Conservation (phyloP, 2,113 vertebrate species). For the Paramormyrops kingsleyae region DNA sequence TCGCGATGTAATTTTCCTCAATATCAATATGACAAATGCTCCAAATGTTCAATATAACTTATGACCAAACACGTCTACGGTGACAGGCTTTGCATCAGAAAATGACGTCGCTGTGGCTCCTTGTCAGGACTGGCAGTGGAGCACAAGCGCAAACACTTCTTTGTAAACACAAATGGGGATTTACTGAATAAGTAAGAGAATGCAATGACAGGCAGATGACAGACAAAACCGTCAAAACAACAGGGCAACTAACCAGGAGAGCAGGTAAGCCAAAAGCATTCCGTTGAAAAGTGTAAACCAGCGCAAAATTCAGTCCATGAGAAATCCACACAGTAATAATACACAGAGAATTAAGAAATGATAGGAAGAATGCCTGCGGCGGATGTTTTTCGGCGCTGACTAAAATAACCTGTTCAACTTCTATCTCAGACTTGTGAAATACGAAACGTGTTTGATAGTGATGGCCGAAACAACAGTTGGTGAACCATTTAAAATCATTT, state of each 20-base stretch:
- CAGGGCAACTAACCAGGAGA: neutral
- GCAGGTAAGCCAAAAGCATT: neutral
- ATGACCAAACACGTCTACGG: neutral
- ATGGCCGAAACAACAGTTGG: neutral
- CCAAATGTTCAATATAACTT: neutral
- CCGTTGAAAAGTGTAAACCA: neutral
- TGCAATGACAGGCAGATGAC: neutral
- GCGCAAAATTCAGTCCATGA: neutral
- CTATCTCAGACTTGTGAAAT: neutral
- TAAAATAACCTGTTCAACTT: neutral
- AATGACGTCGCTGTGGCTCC: neutral
- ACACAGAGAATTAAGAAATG: neutral
- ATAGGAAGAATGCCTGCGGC: neutral
- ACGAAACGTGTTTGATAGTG: neutral
- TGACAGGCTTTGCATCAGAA: neutral
- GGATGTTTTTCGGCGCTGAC: neutral
- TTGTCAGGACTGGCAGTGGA: neutral
- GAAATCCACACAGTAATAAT: neutral
- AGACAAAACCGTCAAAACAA: neutral
- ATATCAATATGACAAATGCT: neutral
- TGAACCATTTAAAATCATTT: neutral
- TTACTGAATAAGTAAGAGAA: neutral
- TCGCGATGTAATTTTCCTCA: neutral
- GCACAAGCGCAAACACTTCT: neutral
- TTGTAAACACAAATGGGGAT: neutral